Evolutionary conservation across 1,140 invertebrate genomes (phyloP).

Genomic region (Cryptotermes secundus): DNA sequence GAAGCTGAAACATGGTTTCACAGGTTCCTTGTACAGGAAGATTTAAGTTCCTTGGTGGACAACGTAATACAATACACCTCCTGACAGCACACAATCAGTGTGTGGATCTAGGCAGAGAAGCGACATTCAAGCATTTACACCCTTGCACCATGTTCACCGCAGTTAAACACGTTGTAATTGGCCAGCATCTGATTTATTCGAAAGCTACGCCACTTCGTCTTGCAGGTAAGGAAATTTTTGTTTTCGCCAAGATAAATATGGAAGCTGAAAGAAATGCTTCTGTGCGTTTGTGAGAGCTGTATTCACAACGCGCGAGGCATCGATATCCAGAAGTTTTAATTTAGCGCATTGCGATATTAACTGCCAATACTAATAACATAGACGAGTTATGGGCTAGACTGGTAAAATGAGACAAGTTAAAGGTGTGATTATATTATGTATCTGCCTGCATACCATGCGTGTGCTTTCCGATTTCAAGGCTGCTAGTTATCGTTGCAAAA

Average conservation of each 20-base stretch:
- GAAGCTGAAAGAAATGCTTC: too few relatives aligned
- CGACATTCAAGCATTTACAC: background rate
- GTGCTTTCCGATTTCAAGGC: too few relatives aligned
- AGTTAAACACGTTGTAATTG: slow-evolving; percentile 11
- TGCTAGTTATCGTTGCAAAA: too few relatives aligned
- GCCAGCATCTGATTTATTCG: background rate
- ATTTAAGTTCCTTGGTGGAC: background rate
- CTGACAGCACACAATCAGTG: background rate
- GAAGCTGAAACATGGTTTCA: background rate
- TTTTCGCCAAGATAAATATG: background rate
- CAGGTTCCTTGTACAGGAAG: background rate
- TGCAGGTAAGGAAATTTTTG: background rate
- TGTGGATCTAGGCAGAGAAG: background rate
- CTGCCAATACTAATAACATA: too few relatives aligned
- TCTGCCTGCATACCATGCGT: too few relatives aligned
- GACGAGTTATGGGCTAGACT: too few relatives aligned
- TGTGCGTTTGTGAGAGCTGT: too few relatives aligned
- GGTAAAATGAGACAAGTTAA: too few relatives aligned
- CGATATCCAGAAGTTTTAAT: too few relatives aligned
- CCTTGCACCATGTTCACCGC: background rate
- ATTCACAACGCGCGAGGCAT: too few relatives aligned
- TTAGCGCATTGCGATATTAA: too few relatives aligned
- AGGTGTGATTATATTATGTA: too few relatives aligned
- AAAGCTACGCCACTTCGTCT: background rate
- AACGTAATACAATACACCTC: background rate